A percentile compares a stretch with the other conserved stretches of the same genome.
Evolutionary conservation across 2,797 vertebrate species (phyloP).

Genomic region (Microtus agrestis): DNA sequence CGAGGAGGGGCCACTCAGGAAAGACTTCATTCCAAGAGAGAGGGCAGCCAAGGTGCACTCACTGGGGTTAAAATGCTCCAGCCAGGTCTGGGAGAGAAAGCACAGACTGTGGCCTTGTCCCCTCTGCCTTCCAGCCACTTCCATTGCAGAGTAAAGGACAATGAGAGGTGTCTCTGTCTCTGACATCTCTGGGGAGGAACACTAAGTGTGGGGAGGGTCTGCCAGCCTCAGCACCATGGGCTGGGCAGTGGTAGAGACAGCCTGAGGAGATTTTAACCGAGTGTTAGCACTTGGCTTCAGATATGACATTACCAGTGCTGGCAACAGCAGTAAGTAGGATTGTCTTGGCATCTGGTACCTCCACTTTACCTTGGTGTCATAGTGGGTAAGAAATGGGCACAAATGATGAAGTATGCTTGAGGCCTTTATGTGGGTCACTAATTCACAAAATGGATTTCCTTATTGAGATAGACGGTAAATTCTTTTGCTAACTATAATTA

Average conservation of each 20-base stretch:
- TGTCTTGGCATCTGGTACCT: background rate
- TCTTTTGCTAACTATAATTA: background rate
- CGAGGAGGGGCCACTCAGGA: constrained; percentile 46
- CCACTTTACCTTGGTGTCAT: background rate
- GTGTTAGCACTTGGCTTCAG: background rate
- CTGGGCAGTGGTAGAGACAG: no score
- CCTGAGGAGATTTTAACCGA: background rate
- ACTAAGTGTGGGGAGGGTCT: background rate
- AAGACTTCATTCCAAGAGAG: constrained; percentile 57
- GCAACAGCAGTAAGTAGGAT: background rate
- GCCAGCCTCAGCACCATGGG: background rate
- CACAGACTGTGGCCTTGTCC: background rate
- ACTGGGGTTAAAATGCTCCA: background rate
- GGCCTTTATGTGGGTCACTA: background rate
- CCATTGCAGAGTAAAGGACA: background rate
- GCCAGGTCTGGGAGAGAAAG: background rate
- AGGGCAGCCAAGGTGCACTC: constrained; percentile 27
- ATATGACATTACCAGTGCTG: background rate
- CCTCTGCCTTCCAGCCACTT: background rate
- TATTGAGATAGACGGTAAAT: background rate
- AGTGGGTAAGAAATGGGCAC: background rate
- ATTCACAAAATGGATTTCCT: background rate
- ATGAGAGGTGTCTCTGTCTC: background rate
- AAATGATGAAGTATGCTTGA: background rate
- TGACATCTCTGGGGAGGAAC: background rate